Evolutionary conservation across 2,888 invertebrate species (phyloP).

Genomic region (Phorcus lineatus): DNA sequence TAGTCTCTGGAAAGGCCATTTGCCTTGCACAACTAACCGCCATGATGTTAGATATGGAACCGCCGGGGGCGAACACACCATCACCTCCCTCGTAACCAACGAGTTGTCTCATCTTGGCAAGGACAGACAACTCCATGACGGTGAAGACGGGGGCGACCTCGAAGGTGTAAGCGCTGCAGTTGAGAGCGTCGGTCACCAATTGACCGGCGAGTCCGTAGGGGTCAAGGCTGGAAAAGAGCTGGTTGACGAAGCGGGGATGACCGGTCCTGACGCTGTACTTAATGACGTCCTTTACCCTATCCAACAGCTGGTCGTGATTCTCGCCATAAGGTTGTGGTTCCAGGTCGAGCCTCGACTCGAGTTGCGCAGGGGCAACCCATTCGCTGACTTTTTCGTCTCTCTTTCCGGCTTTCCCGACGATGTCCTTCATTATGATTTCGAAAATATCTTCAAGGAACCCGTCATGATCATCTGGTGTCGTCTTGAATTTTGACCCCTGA

Average conservation of each 20-base stretch:
- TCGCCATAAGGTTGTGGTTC: conserved; percentile 20
- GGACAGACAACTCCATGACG: conserved; percentile 95
- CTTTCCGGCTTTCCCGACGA: conserved; percentile 20
- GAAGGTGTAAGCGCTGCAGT: conserved; percentile 97
- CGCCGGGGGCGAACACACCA: conserved; percentile 96
- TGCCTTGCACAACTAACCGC: conserved; percentile 97
- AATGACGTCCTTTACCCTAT: conserved; percentile 92
- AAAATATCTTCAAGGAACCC: conserved; percentile 21
- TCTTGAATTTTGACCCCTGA: not conserved
- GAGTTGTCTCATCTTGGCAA: conserved; percentile 94
- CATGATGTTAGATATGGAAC: conserved; percentile 97
- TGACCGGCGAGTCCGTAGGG: conserved; percentile 97
- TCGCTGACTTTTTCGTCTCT: conserved; percentile 23
- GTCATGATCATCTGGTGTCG: conserved; percentile 12
- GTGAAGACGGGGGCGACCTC: conserved; percentile 99
- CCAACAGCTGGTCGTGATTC: conserved; percentile 86
- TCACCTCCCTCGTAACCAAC: conserved; percentile 83
- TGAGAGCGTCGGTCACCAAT: conserved; percentile 98
- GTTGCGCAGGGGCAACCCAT: conserved; percentile 18
- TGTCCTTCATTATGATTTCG: conserved; percentile 28
- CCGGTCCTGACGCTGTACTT: conserved; percentile 98
- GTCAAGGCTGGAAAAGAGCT: conserved; percentile 96
- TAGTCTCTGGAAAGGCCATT: conserved; percentile 95
- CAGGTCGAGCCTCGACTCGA: conserved; percentile 13
- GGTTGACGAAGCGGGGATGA: conserved; percentile 99